Conservation (phyloP, 2,797 vertebrate genomes). For the Australoheros facetus region DNA sequence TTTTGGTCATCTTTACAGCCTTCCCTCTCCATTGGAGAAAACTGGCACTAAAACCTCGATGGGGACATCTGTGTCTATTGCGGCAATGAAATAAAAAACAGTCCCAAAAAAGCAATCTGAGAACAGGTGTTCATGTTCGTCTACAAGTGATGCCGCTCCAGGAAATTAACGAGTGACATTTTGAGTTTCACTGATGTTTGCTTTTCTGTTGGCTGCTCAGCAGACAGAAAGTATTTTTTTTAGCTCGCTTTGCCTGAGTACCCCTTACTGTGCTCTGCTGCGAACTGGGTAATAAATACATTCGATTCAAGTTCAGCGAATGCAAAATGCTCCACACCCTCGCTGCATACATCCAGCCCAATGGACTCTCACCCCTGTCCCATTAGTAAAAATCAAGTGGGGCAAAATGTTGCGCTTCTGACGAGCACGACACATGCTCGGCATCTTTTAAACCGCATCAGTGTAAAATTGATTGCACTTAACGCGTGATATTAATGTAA, state of each 20-base stretch:
- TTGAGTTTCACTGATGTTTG: conserved; percentile 72
- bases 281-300: conserved; percentile 48
- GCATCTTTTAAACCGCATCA: conserved; percentile 34
- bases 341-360: conserved; percentile 9
- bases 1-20: conserved; percentile 67
- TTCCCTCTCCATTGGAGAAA: conserved; percentile 60
- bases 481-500: conserved; percentile 9
- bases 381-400: conserved; percentile 34
- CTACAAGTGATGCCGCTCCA: conserved; percentile 65
- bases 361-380: conserved; percentile 26
- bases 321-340: conserved; percentile 26
- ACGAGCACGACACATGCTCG: conserved; percentile 4
- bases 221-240: conserved; percentile 65
- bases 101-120: conserved; percentile 52
- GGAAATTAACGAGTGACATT: conserved; percentile 77
- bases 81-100: conserved; percentile 70
- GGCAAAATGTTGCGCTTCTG: conserved; percentile 28
- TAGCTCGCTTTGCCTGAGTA: conserved; percentile 43
- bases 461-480: conserved; percentile 20
- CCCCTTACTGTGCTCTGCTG: conserved; percentile 32
- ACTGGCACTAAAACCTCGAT: conserved; percentile 78
- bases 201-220: conserved; percentile 59
- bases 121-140: conserved; percentile 75
- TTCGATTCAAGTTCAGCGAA: conserved; percentile 52
- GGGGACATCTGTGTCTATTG: conserved; percentile 76